A percentile compares a stretch with the other conserved stretches of the same genome.
Evolutionary conservation across 2,797 vertebrate species (phyloP).

Genomic region (Clamator glandarius): DNA sequence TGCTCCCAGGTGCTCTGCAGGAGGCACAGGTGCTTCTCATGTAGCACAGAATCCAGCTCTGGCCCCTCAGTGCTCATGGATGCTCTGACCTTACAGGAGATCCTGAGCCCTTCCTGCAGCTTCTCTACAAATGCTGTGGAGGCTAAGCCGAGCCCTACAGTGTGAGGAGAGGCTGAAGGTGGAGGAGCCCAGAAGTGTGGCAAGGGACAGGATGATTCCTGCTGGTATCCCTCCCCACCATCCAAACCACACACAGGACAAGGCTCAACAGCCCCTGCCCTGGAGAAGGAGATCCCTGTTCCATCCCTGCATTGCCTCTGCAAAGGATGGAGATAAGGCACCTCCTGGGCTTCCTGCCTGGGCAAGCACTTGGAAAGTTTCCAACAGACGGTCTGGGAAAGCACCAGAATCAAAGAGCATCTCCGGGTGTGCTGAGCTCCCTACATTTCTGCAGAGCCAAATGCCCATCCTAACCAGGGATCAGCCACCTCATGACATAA

Average conservation of each 20-base stretch:
- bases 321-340: neutral
- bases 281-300: neutral
- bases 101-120: neutral
- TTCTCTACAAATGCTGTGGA: accelerated
- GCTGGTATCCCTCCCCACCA: neutral
- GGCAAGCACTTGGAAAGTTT: neutral
- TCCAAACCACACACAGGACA: neutral
- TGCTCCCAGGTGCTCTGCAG: accelerated
- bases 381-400: neutral
- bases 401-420: neutral
- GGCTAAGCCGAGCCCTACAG: neutral
- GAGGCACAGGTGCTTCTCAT: neutral
- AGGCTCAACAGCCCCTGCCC: neutral
- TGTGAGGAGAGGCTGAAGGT: neutral
- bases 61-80: accelerated
- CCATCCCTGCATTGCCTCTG: neutral
- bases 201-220: neutral
- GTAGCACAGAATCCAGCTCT: neutral
- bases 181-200: neutral
- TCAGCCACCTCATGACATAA: accelerated
- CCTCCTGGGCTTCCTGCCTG: neutral
- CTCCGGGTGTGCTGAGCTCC: neutral
- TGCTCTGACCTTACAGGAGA: neutral
- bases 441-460: neutral
- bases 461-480: neutral